These are phyloP conservation scores for Stenotaenia linearis DNA, from an alignment of 2,888 invertebrate genomes.

Conservation along the genomic window DNA sequence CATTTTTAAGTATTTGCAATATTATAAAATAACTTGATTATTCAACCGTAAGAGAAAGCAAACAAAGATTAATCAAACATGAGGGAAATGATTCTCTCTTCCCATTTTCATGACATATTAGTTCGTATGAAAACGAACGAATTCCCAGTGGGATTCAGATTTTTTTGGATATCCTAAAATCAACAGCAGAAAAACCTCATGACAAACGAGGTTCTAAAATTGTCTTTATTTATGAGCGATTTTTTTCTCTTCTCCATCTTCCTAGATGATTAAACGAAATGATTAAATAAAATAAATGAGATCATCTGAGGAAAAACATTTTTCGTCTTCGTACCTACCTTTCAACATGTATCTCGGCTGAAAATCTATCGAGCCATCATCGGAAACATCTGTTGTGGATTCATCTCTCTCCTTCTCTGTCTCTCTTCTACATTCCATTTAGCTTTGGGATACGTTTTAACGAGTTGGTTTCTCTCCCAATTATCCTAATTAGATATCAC, in stretches of 20 bases:
- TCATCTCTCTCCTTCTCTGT: not conserved
- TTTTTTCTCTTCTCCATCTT: not conserved
- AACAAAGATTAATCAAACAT: slow-evolving; percentile 21
- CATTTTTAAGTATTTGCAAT: not conserved
- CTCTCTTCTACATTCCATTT: not conserved
- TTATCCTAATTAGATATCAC: slow-evolving; percentile 21
- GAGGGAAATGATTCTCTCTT: not conserved
- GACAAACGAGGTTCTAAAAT: slow-evolving; percentile 10
- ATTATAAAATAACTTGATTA: not conserved
- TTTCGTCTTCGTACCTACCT: not conserved
- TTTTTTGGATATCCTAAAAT: slow-evolving; percentile 1
- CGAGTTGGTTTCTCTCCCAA: slow-evolving; percentile 17
- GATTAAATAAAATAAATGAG: slow-evolving; percentile 21
- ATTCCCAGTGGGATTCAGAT: not conserved
- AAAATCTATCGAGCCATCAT: slow-evolving; percentile 9
- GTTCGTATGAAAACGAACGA: not conserved
- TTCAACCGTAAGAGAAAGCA: not conserved
- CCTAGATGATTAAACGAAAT: slow-evolving; percentile 1
- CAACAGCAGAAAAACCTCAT: not conserved
- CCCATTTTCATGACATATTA: not conserved
- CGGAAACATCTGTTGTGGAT: slow-evolving; percentile 15
- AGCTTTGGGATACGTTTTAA: slow-evolving; percentile 20
- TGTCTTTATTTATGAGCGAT: slow-evolving; percentile 3
- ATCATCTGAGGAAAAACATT: not conserved
- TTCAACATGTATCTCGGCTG: not conserved